These are phyloP conservation scores for Acanthosepion lycidas DNA, from an alignment of 2,888 invertebrate species.

Conservation along the genomic window DNA sequence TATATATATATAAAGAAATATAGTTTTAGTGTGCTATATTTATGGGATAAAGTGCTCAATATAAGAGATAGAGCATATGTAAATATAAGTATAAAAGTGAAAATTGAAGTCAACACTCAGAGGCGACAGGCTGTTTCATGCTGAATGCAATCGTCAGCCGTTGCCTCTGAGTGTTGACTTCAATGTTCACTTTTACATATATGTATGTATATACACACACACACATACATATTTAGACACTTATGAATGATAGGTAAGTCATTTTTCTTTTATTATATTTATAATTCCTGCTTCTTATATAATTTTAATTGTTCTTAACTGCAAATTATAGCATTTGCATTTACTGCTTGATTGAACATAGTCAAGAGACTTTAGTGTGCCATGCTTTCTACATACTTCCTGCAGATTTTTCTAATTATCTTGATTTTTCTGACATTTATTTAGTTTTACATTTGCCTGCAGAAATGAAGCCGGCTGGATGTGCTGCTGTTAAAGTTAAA, in stretches of 20 bases:
- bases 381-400: background rate
- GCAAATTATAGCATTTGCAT: background rate
- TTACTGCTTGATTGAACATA: background rate
- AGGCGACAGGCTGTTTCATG: background rate
- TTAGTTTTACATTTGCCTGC: background rate
- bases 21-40: too few species aligned
- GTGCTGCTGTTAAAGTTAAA: background rate
- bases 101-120: too few species aligned
- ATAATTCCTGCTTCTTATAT: background rate
- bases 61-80: too few species aligned
- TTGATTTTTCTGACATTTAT: background rate
- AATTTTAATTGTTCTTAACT: background rate
- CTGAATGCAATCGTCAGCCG: background rate
- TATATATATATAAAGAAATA: background rate
- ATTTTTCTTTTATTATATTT: background rate
- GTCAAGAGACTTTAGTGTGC: background rate
- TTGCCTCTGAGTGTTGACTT: too few species aligned
- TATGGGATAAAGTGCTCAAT: too few species aligned
- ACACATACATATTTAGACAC: background rate
- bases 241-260: background rate
- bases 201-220: background rate
- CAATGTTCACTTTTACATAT: too few species aligned
- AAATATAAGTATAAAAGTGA: too few species aligned
- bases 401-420: background rate
- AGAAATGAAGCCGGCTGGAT: background rate